Base-by-base conservation (phyloP, 2,797 vertebrate species). In the Microtus obscurus region DNA sequence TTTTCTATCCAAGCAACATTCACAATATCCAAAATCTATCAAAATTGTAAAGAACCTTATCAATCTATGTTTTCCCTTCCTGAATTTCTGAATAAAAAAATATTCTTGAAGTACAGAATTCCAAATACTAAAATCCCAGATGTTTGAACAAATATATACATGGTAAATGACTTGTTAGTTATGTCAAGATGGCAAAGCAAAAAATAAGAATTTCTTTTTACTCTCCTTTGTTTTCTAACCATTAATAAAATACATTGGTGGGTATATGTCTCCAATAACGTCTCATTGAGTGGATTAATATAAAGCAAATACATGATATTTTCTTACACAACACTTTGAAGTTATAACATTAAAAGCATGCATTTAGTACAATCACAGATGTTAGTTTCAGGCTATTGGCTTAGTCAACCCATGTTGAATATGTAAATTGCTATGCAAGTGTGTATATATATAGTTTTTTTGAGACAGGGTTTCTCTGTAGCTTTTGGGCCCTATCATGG, bases 21-120 rank as follows among this genome's bases (percentile, higher is more conserved):
- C 19, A 65, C 73, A 80, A 89, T 94, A 87, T 95, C 69, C 37
- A 73, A 96, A 96, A 34, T 78, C 53, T 88, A 77, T 63, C 87
- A 82, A 8, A 86, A 11, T 85, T 94, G 92, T 67, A 59, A 80
- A 71, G 51, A 95, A 45, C 21, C 11, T 78, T 25, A 85, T 87
- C 79, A 91, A 93, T 80, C 53, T 93, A 23, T 69, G 2, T 85
- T 92, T 93, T 77, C 43, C 25, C n/a, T 78, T 34, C 17, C 31
- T 78, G 69, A 74, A 5, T 0, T 81, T 56, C 65, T 90, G 34
- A 88, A n/a, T n/a, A n/a, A 95, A 96, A n/a, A 71, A 81, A 6
- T 51, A 1, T 45, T 61, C 6, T 79, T 95, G 53, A 77, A 14
- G 5, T 17, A 74, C 0, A 59, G 13, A 91, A 91, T 96, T 93